phyloP scores from a whole-genome alignment of 2,888 invertebrate genomes.

The Osedax fenrisi region DNA sequence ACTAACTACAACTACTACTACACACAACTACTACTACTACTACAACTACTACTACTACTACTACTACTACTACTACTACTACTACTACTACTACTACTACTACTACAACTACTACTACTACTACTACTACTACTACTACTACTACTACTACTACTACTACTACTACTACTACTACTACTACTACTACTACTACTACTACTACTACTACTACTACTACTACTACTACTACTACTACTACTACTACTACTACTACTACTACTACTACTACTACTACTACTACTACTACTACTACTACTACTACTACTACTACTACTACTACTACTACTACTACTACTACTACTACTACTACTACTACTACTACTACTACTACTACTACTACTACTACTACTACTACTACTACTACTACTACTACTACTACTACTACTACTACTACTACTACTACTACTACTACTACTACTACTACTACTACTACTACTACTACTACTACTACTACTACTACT shows the following conservation, averaged over 20 bases:
- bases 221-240: constrained; percentile 9
- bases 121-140: constrained; percentile 23
- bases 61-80: not conserved
- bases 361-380: not conserved
- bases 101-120: constrained; percentile 2
- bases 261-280: not conserved
- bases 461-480: not conserved
- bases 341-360: not conserved
- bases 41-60: not conserved
- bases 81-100: not conserved
- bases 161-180: constrained; percentile 22
- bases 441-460: constrained; percentile 22
- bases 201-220: constrained; percentile 26
- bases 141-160: constrained; percentile 15
- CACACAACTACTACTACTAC: constrained; percentile 38
- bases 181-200: constrained; percentile 31
- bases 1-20: too few species aligned
- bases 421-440: constrained; percentile 15
- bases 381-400: not conserved
- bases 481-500: not conserved
- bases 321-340: constrained; percentile 33
- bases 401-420: constrained; percentile 22
- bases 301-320: constrained; percentile 36
- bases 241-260: constrained; percentile 8
- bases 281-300: not conserved